Conservation (phyloP, 2,888 invertebrate genomes). For the Rapana venosa region DNA sequence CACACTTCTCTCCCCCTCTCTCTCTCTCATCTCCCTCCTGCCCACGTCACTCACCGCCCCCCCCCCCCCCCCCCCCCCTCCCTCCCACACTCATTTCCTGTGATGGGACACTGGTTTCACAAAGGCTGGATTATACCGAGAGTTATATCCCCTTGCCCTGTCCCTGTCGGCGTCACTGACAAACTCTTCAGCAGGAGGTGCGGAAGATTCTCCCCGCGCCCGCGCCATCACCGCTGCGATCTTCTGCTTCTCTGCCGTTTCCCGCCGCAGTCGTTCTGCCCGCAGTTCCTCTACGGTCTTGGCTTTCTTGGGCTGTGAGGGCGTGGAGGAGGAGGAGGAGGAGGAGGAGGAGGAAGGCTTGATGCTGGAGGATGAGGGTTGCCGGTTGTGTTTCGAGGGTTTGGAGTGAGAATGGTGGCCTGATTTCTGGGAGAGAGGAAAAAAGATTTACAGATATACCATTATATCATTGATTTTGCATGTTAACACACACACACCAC, state of each 20-base stretch:
- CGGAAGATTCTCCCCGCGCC: conserved; percentile 81
- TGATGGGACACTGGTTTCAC: conserved; percentile 58
- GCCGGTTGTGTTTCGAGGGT: background rate
- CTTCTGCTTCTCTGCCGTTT: conserved; percentile 87
- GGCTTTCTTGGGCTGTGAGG: conserved; percentile 31
- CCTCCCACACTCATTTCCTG: conserved; percentile 1
- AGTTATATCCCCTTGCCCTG: conserved; percentile 85
- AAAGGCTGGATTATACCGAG: conserved; percentile 93
- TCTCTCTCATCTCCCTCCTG: background rate
- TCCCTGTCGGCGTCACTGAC: conserved; percentile 78
- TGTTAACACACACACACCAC: too few relatives aligned
- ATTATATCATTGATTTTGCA: too few relatives aligned
- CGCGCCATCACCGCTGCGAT: conserved; percentile 85
- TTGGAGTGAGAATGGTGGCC: background rate
- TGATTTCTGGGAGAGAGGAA: background rate
- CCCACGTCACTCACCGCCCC: background rate
- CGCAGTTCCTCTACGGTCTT: conserved; percentile 84
- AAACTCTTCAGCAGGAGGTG: conserved; percentile 44
- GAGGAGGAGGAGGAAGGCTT: background rate
- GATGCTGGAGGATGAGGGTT: background rate
- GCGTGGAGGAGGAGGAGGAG: background rate
- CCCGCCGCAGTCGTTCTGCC: conserved; percentile 88
- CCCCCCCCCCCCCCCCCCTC: background rate
- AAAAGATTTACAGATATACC: background rate
- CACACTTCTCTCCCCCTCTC: too few relatives aligned